Base-by-base conservation (phyloP, 2,888 invertebrate genomes). In the Chymomyza caudatula region DNA sequence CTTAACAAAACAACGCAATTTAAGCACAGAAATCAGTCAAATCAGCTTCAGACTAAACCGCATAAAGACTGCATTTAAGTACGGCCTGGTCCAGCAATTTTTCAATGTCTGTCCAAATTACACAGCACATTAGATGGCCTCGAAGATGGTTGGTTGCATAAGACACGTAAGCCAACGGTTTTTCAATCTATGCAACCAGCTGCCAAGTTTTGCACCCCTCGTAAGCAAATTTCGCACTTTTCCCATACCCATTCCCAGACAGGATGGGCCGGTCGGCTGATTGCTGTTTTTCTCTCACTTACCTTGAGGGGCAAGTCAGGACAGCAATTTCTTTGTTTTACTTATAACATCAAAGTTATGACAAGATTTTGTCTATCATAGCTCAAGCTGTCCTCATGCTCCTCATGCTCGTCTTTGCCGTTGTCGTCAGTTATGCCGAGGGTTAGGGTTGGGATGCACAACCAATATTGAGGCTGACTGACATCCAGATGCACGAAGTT, bases 261-360 rank as follows among this genome's bases (percentile, higher is more conserved):
- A 63, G 78, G 81, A 71, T 68, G 64, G 63, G 49, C 49, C 60
- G 47, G 54, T 52, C 53, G 51, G 56, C 47, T 47, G 47, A 47
- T 47, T 19, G 47, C 47, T 13, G 47, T 15, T 47, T 13, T 13
- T 19, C 13, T 22, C 66, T 62, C 42, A 67, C 63, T 70, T 66
- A 71, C 80, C 80, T 79, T 78, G 57, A 70, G 76, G 77, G 69
- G 61, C 56, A 37, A 58, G 63, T 60, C 60, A 64, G 66, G 61
- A 69, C 65, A 70, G 73, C 77, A 77, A 79, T 77, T 76, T 63
- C 78, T 65, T 83, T 84, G 81, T 82, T 83, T 81, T 82, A 81
- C 83, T 79, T 73, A 81, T 71, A 83, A 82, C 81, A 82, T 87
- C 78, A 87, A 87, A 87, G 84, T 87, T 87, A 84, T 87, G 87